Conservation (phyloP, 2,797 vertebrate species). For the Notamacropus eugenii region DNA sequence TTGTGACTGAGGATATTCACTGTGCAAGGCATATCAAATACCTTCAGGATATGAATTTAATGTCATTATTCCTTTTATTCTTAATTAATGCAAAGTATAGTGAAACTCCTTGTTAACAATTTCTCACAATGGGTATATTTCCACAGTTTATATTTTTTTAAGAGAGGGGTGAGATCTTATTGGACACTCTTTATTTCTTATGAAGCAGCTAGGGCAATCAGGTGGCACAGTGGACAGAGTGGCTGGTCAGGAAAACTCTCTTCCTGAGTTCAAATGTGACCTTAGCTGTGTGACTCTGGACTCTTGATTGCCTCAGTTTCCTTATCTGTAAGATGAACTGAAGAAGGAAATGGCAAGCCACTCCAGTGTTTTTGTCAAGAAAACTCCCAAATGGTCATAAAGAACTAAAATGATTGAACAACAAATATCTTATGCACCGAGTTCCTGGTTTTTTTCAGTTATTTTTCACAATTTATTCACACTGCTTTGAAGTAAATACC, state of each 20-base stretch:
- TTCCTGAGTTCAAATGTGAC: neutral
- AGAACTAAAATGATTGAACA: no score
- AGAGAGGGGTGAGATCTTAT: neutral
- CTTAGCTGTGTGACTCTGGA: neutral
- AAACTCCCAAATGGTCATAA: no score
- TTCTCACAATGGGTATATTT: neutral
- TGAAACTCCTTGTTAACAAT: neutral
- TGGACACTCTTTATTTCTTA: neutral
- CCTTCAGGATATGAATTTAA: neutral
- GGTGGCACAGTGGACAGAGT: neutral
- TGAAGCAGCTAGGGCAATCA: neutral
- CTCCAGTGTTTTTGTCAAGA: no score
- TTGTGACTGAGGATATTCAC: neutral
- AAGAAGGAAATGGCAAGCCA: neutral
- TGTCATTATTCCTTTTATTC: neutral
- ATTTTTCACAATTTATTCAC: neutral
- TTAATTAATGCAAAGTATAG: neutral
- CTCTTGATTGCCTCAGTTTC: neutral
- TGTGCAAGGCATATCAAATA: neutral
- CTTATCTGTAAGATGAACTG: neutral
- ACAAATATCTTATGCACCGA: neutral
- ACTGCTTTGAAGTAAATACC: conserved; percentile 29
- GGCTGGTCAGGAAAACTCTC: neutral
- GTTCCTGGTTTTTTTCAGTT: neutral
- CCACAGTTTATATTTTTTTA: neutral